Base-by-base conservation (phyloP, 2,113 vertebrate species). In the Callorhinus ursinus region DNA sequence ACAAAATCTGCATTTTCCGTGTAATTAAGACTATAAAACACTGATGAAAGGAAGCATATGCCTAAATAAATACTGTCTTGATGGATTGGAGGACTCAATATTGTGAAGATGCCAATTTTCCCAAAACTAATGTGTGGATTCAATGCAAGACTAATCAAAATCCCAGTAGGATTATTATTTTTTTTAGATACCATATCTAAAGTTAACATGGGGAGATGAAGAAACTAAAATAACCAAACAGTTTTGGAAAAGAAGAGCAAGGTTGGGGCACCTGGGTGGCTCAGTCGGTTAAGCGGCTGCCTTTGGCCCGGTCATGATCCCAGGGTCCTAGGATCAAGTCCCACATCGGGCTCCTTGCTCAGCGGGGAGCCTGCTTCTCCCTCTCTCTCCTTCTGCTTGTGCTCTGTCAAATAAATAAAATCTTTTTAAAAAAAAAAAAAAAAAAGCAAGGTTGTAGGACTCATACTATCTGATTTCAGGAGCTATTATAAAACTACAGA, bases 1-100 rank as follows among this genome's bases (percentile, higher is more conserved):
- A 92, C 72, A 81, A 95, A 93, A 77, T 72, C n/a, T 36, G 31
- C n/a, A 18, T 80, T 85, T 85, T 77, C 24, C 86, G 16, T 90
- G 31, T 91, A 65, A 26, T 61, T 82, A 72, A 89, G 88, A 82
- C 42, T 79, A 42, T 13, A 53, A 88, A 77, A 61, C 24, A 67
- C 1, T 4, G 9, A 67, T 18, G 53, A 89, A 89, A 90, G 53
- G 46, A 6, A 80, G 65, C 31, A 80, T 74, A 87, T 31, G 28
- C 18, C 42, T 94, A 83, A 59, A 67, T 59, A 69, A 84, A 55
- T 12, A 65, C 51, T 28, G 2, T 85, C 24, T 79, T n/a, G 24
- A 3, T 36, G 33, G 55, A 42, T 26, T 72, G 13, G 12, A 57
- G 72, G 55, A 59, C 13, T 42, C 26, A 36, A 4, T 72, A 26